A percentile compares a stretch with the other conserved stretches of the same genome.
Evolutionary conservation across 2,113 vertebrate species (phyloP).

Genomic region (Trichomycterus rosablanca): DNA sequence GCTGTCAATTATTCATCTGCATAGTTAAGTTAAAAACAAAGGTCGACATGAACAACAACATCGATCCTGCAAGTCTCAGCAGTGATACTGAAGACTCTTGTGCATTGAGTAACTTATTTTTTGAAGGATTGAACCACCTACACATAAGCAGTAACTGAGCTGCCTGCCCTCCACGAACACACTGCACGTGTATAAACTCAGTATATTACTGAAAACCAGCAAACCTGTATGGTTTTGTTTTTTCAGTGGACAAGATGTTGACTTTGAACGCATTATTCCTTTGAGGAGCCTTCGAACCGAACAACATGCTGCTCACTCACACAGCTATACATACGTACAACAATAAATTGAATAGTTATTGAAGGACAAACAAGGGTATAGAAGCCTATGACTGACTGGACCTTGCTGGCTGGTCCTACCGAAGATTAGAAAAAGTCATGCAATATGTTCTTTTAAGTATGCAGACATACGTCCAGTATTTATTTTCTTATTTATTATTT

Average conservation of each 20-base stretch:
- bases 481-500: constrained; percentile 7
- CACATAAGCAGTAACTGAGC: constrained; percentile 4
- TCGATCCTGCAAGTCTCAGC: background rate
- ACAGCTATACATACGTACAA: background rate
- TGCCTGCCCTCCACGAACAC: background rate
- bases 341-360: constrained; percentile 1
- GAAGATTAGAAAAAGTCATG: constrained; percentile 4
- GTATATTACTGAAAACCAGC: constrained; percentile 10
- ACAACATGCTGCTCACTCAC: constrained; percentile 2
- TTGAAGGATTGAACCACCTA: constrained; percentile 4
- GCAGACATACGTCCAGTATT: constrained; percentile 13
- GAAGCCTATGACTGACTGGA: too few relatives aligned
- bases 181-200: constrained; percentile 14
- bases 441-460: constrained; percentile 8
- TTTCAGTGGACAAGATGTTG: too few relatives aligned
- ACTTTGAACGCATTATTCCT: too few relatives aligned
- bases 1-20: constrained; percentile 32
- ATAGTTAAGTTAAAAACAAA: constrained; percentile 16
- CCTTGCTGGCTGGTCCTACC: constrained; percentile 5
- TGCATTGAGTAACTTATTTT: background rate
- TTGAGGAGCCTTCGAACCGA: constrained; percentile 3
- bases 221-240: background rate
- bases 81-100: constrained; percentile 10
- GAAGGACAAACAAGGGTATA: constrained; percentile 1
- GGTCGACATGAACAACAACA: constrained; percentile 16